Evolutionary conservation across 1,140 invertebrate genomes (phyloP), one percentile per base, ranked within the genome.

Genomic region (Aphelenchoides fujianensis): DNA sequence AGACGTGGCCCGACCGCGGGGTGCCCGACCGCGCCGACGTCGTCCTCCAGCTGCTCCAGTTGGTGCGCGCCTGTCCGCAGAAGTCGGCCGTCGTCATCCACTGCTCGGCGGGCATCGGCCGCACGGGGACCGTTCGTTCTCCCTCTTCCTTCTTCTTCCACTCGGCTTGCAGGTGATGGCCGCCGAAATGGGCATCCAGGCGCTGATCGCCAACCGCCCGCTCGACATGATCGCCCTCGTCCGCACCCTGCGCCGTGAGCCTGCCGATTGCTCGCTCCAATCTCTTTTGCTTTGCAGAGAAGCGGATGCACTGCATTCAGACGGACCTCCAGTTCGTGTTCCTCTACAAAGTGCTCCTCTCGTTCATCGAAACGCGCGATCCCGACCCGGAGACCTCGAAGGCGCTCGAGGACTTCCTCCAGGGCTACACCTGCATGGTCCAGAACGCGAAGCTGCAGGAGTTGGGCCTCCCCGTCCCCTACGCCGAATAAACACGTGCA

Each of bases 51-150:
- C 57, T 64, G 35, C 62, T 64, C 12, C 30, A 64, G 62, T 28
- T 64, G 1, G 62, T 52, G 34, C 30, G 62, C 28, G 35, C 30
- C 28, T 31, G 62, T 64, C 35, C 62, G 9, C 28, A 28, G 9
- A 9, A 27, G 34, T 27, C 28, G 28, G 28, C 35, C 27, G 62
- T 53, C 52, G 27, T 53, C 1, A 53, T 64, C 30, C 62, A 64
- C 19, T 64, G 62, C 19, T 64, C 62, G 57, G 62, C 62, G 57
- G 62, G 62, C 27, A 35, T 64, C 62, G 62, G 62, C 28, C 34
- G 62, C 28, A 64, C 62, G 57, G 62, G 62, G 57, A 64, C 62
- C 34, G 34, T 64, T 59, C 23, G 23, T 32, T 32, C 30, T n/a
- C n/a, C n/a, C n/a, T n/a, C n/a, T n/a, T n/a, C n/a, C n/a, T n/a